Base-by-base conservation (phyloP, 2,797 vertebrate species). In the Alauda arvensis region DNA sequence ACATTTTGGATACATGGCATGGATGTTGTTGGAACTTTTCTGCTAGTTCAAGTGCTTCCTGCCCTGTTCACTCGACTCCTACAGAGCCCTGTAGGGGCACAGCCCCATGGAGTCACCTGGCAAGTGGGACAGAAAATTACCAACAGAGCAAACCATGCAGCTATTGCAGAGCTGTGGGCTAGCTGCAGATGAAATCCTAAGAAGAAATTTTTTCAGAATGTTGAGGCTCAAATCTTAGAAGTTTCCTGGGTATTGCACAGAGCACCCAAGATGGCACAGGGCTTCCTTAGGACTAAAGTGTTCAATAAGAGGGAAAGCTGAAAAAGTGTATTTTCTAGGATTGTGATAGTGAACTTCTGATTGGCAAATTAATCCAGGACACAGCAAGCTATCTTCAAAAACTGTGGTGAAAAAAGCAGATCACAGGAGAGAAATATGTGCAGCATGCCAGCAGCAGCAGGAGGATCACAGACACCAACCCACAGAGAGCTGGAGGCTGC, bases 41-140 rank as follows among this genome's bases (percentile, higher is more conserved):
- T 3, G 0, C 4, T 6, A 16, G 6, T 3, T 23, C 39, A 53
- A 53, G n/a, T 31, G 12, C 43, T 60, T 52, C 52, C 14, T 1
- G 0, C 6, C 8, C 28, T 1, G 0, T 24, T 69, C 28, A 4
- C 40, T 70, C 29, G 33, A 34, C 8, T 74, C 21, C 25, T 53
- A 14, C 12, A 1, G 0, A 18, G 19, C 18, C 3, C 10, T n/a
- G 8, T 39, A 21, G 8, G 7, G 25, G 1, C 9, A 26, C 2
- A 4, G 31, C 4, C 61, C 11, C 26, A 39, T 1, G 0, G 1
- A 33, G 6, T 34, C 59, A 28, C 8, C 18, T 29, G 29, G 29
- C 24, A 60, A 56, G 17, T 6, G 18, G 18, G 14, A 37, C 0
- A 8, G 40, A 75, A 81, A 39, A 34, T 24, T 34, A 7, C 10